Evolutionary conservation across 2,797 vertebrate genomes (phyloP), one percentile per base, ranked within the genome.

Genomic region (Myripristis murdjan): DNA sequence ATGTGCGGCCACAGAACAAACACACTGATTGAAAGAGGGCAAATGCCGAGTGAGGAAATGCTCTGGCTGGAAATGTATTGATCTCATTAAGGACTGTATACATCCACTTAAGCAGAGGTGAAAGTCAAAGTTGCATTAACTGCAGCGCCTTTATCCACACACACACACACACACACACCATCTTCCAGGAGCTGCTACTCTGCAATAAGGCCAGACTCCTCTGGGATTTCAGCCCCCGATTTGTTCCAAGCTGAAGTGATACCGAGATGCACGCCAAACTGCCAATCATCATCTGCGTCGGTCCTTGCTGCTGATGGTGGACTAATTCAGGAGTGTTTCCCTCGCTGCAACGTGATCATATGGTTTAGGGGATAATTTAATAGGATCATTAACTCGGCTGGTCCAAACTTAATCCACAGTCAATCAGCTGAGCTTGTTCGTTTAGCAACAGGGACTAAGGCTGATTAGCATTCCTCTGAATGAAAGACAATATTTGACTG

Each of bases 401-500:
- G n/a, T 18, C 23, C 51, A 20, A 14, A 2, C 14, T 57, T 49
- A 58, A 51, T 58, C 28, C 46, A 39, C 22, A 39, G 6, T 44
- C 53, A 41, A 54, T 15, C 48, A 51, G 49, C 49, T 22, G 24
- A 62, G 26, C 18, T 23, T 14, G 11, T 23, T 39, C n/a, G 37
- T 58, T 60, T 26, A 18, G 24, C 16, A 47, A 47, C 41, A 11
- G 53, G 18, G 24, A 37, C 63, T 46, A 41, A n/a, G 6, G n/a
- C 49, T 6, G 63, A 66, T 66, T 66, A 55, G 28, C 22, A 33
- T 22, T 52, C 33, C 47, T 56, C 5, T n/a, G 16, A 55, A 46
- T 44, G 51, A 56, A 67, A 35, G 53, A 33, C 35, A 31, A 26
- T 35, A 20, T 65, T 33, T 60, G 23, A 60, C n/a, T 6, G 10